These are phyloP conservation scores for Crocuta crocuta DNA, from an alignment of 2,113 vertebrate genomes.

Conservation along the genomic window DNA sequence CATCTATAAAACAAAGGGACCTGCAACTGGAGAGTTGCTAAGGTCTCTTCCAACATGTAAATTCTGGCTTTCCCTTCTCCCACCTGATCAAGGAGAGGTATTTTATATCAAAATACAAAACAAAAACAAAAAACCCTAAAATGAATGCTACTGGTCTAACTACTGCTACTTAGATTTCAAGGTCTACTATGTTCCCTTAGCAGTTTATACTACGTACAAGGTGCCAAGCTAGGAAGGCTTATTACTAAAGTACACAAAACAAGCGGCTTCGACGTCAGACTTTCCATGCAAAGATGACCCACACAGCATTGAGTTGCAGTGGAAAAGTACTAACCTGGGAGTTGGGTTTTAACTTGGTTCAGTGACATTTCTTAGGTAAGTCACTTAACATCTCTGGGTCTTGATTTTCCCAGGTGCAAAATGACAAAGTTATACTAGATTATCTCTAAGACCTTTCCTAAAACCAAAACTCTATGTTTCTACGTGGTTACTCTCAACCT, in stretches of 20 bases:
- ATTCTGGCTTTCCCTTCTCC: constrained; percentile 21
- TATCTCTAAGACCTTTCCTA: constrained; percentile 48
- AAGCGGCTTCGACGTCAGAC: background rate
- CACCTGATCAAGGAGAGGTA: constrained; percentile 13
- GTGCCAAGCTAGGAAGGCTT: background rate
- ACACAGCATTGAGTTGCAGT: background rate
- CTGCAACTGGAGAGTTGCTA: background rate
- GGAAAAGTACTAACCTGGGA: constrained; percentile 58
- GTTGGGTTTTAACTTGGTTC: constrained; percentile 40
- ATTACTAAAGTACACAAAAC: background rate
- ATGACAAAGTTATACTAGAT: background rate
- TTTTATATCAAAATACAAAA: constrained; percentile 10
- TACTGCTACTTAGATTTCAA: background rate
- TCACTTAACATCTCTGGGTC: background rate
- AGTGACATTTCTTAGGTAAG: constrained; percentile 21
- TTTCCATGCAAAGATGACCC: background rate
- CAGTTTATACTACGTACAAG: background rate
- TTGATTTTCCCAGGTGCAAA: constrained; percentile 40
- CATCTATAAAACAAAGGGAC: constrained; percentile 25
- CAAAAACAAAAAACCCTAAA: background rate
- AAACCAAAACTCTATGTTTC: background rate
- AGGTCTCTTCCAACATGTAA: background rate
- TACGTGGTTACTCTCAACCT: constrained; percentile 59
- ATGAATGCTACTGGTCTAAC: background rate
- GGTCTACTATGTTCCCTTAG: background rate